Evolutionary conservation across 1,140 invertebrate genomes (phyloP), one percentile per base, ranked within the genome.

Genomic region (Helicorthomorpha holstii): DNA sequence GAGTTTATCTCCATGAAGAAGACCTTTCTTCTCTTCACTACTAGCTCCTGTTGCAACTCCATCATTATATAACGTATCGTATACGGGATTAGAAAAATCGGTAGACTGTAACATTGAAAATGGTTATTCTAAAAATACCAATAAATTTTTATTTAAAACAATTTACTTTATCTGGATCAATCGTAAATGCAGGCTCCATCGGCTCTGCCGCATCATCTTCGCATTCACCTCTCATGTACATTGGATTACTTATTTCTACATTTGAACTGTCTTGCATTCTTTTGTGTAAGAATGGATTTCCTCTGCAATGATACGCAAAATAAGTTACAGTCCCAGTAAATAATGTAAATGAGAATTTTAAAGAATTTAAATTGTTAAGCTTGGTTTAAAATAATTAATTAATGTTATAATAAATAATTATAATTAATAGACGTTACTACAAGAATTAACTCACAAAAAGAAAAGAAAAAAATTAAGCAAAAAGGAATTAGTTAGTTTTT

Each of bases 41-140:
- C 63, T 66, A 10, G 57, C 53, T 21, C 67, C 68, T n/a, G n/a
- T n/a, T n/a, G 71, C 73, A 46, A 67, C 69, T 4, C 58, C 58
- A 29, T 60, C 58, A 53, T 72, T 73, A 64, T 83, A 85, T 66
- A 85, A 78, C 12, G 78, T 80, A 55, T 88, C 83, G 66, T 88
- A 89, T 24, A 88, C 80, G 2, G 84, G 84, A 69, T 87, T 87
- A 24, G 78, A 80, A 70, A 87, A 87, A 66, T 85, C 85, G 34
- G 73, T 75, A 50, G 67, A 67, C 74, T 72, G 66, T 58, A 68
- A 68, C 58, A 59, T 62, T 61, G 62, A 56, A 54, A 62, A 45
- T 61, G 51, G 24, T 19, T 14, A 55, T 25, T 34, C 16, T 34
- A 34, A 16, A 7, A 34, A 7, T 49, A 1, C 16, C 12, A 49